Evolutionary conservation across 1,140 invertebrate species (phyloP), one percentile per base, ranked within the genome.

Genomic region (Mamestra configurata): DNA sequence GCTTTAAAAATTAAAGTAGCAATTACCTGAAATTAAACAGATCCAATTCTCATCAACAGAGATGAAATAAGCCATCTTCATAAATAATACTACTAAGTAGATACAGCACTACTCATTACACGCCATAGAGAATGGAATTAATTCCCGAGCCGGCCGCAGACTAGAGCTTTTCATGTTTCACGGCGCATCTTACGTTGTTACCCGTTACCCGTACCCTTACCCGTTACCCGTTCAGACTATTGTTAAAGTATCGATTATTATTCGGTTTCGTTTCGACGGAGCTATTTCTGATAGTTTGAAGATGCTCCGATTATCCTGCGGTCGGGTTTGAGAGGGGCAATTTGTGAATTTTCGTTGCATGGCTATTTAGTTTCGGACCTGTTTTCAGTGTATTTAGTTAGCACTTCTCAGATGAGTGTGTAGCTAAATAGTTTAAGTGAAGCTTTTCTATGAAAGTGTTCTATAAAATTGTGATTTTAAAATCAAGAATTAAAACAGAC

Each of bases 121-220:
- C 77, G 82, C 77, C 55, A 77, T 85, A 83, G 82, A 86, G 85
- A 87, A 91, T 85, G 84, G 90, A 90, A 90, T 92, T 92, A 92
- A 92, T 91, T 91, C 84, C 83, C 79, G 68, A 84, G 83, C 80
- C 82, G 80, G 82, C 85, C 87, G 87, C 89, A 92, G 90, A 90
- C 88, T 80, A 75, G 53, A 79, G 86, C 82, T 86, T 84, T 82
- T 82, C 82, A 78, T 81, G 80, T 85, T 82, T 83, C 72, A 72
- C 64, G 11, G 66, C 79, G 24, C 71, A 40, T 84, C 79, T 79
- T 79, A 82, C 77, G 77, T 31, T 77, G 66, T 85, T 84, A 82
- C 49, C 68, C 35, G 76, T 78, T 55, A n/a, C 27, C 27, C 27
- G 27, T 31, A 31, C 27, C 27, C 27, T 31, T 31, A 31, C 27